Conservation (phyloP, 2,113 vertebrate genomes). For the Rhagologus leucostigma region DNA sequence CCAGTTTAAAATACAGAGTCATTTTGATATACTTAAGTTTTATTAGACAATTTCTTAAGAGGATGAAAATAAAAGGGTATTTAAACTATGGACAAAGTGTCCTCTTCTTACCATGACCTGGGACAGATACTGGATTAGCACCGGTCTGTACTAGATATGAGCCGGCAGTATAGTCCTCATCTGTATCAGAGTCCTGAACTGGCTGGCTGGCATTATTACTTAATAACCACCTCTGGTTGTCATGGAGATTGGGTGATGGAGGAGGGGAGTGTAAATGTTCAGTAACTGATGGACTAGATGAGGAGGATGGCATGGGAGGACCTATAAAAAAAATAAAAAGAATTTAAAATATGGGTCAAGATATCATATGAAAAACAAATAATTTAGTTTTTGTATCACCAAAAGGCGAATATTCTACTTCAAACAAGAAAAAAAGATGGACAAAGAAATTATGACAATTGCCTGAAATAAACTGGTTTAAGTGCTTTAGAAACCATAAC, state of each 20-base stretch:
- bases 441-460: neutral
- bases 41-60: neutral
- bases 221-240: slow-evolving; percentile 83
- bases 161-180: slow-evolving; percentile 72
- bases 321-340: slow-evolving; percentile 68
- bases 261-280: slow-evolving; percentile 78
- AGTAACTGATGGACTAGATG: slow-evolving; percentile 80
- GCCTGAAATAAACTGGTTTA: neutral
- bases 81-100: slow-evolving; percentile 51
- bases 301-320: slow-evolving; percentile 81
- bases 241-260: slow-evolving; percentile 77
- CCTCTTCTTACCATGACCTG: slow-evolving; percentile 73
- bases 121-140: slow-evolving; percentile 58
- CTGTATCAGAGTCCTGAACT: slow-evolving; percentile 79
- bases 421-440: neutral
- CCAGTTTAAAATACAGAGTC: neutral
- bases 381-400: neutral
- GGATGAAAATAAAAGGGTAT: slow-evolving; percentile 37
- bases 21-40: neutral
- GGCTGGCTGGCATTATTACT: slow-evolving; percentile 77
- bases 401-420: neutral
- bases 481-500: neutral
- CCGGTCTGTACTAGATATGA: slow-evolving; percentile 65
- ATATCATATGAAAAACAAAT: neutral
- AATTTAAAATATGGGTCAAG: slow-evolving; percentile 27